phyloP scores from a whole-genome alignment of 2,888 invertebrate genomes.

The Caenorhabditis becei region DNA sequence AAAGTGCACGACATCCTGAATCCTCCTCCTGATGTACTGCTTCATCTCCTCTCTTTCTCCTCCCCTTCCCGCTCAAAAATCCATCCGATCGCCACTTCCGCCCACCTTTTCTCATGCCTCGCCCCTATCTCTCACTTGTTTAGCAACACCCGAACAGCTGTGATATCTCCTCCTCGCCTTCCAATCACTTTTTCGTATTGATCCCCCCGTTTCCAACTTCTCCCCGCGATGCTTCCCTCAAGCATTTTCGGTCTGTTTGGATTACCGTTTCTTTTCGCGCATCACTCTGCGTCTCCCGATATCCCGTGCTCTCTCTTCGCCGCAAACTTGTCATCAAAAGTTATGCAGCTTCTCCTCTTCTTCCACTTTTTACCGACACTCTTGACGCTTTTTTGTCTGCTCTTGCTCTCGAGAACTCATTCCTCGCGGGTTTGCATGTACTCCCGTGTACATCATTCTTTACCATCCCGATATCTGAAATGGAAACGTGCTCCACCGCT shows the following conservation, averaged over 20 bases:
- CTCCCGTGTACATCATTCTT: slow-evolving; percentile 6
- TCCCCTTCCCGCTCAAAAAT: slow-evolving; percentile 15
- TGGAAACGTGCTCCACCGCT: no score
- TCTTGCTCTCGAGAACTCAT: slow-evolving; percentile 10
- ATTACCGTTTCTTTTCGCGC: slow-evolving; percentile 34
- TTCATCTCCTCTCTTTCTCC: slow-evolving; percentile 2
- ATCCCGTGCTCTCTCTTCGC: slow-evolving; percentile 4
- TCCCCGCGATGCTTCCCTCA: neutral
- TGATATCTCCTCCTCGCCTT: slow-evolving; percentile 17
- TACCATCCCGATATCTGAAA: no score
- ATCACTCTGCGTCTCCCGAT: neutral
- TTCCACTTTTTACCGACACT: slow-evolving; percentile 11
- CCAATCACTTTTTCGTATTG: slow-evolving; percentile 59
- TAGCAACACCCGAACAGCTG: slow-evolving; percentile 60
- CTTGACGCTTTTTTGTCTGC: slow-evolving; percentile 52
- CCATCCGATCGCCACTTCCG: slow-evolving; percentile 37
- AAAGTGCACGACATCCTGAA: neutral
- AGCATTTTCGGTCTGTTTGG: slow-evolving; percentile 24
- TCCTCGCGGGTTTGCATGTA: neutral
- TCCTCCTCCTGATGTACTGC: slow-evolving; percentile 1
- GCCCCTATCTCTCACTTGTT: slow-evolving; percentile 38
- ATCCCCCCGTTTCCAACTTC: slow-evolving; percentile 32
- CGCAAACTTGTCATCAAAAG: slow-evolving; percentile 32
- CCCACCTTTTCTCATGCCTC: slow-evolving; percentile 36
- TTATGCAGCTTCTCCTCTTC: slow-evolving; percentile 4